These are phyloP conservation scores for Lerema accius DNA, from an alignment of 1,140 invertebrate species.

Conservation along the genomic window DNA sequence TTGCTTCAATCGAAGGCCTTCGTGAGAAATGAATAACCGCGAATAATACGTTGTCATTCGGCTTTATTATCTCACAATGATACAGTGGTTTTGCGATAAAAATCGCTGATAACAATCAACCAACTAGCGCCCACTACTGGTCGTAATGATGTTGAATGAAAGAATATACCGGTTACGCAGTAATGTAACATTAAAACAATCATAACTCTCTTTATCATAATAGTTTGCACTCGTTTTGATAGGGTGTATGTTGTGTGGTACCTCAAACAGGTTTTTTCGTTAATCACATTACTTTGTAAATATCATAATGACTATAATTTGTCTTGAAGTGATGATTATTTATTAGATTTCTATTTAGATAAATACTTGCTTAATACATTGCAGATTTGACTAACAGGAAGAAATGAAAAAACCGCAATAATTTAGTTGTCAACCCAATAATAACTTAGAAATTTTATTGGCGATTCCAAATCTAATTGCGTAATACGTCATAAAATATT, in stretches of 20 bases:
- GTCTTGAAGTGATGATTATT: no score
- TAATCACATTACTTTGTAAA: no score
- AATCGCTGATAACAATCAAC: slow-evolving; percentile 74
- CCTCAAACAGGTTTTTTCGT: no score
- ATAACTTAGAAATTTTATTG: no score
- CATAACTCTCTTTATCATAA: slow-evolving; percentile 67
- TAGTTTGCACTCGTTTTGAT: slow-evolving; percentile 40
- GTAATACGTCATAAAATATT: no score
- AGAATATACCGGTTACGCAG: slow-evolving; percentile 65
- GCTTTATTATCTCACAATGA: slow-evolving; percentile 82
- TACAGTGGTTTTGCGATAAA: slow-evolving; percentile 80
- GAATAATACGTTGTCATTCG: slow-evolving; percentile 81
- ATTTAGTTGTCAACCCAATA: no score
- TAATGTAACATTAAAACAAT: slow-evolving; percentile 68
- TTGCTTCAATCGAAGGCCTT: slow-evolving; percentile 68
- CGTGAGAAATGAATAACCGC: slow-evolving; percentile 73
- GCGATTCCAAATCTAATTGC: no score
- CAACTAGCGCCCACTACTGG: slow-evolving; percentile 43
- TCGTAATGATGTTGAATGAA: slow-evolving; percentile 72
- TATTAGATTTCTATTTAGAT: no score
- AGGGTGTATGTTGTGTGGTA: no score
- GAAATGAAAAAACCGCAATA: no score
- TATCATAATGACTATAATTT: slow-evolving; percentile 53
- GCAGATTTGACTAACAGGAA: no score
- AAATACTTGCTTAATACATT: no score